Conservation (phyloP, 1,140 invertebrate genomes). For the Steinernema feltiae region DNA sequence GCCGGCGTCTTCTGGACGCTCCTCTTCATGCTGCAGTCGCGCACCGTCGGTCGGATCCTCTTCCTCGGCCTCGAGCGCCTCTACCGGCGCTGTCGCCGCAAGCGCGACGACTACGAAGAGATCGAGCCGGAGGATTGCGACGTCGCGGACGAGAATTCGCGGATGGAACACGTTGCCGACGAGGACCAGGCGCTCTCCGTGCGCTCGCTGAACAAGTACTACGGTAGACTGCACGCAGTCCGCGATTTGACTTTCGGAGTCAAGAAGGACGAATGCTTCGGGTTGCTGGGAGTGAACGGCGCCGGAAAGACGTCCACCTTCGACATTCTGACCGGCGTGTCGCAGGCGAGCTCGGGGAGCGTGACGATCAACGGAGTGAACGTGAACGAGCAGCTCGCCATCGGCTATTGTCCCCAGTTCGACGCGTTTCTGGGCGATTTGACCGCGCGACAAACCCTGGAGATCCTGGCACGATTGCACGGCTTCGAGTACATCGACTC, state of each 20-base stretch:
- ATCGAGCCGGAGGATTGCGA: neutral
- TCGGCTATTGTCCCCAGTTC: constrained; percentile 77
- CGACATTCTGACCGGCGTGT: constrained; percentile 71
- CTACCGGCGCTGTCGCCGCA: neutral
- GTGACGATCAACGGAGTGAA: constrained; percentile 58
- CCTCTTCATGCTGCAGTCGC: neutral
- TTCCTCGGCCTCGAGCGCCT: neutral
- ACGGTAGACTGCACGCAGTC: constrained; percentile 24
- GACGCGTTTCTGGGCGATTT: constrained; percentile 59
- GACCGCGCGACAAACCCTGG: constrained; percentile 61
- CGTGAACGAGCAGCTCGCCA: constrained; percentile 20
- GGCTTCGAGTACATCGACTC: neutral
- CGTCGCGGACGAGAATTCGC: neutral
- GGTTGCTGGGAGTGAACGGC: constrained; percentile 39
- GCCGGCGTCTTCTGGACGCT: neutral
- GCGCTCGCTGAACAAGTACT: constrained; percentile 22
- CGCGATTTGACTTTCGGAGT: constrained; percentile 21
- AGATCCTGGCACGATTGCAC: constrained; percentile 56
- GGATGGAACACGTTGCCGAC: neutral
- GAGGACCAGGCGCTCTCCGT: neutral
- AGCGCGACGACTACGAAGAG: neutral
- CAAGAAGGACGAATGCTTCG: constrained; percentile 34
- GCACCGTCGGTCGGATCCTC: neutral
- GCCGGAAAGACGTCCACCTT: constrained; percentile 65
- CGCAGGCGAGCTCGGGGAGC: constrained; percentile 64